Conservation (phyloP, 1,140 invertebrate species). For the Drosophila rufa region DNA sequence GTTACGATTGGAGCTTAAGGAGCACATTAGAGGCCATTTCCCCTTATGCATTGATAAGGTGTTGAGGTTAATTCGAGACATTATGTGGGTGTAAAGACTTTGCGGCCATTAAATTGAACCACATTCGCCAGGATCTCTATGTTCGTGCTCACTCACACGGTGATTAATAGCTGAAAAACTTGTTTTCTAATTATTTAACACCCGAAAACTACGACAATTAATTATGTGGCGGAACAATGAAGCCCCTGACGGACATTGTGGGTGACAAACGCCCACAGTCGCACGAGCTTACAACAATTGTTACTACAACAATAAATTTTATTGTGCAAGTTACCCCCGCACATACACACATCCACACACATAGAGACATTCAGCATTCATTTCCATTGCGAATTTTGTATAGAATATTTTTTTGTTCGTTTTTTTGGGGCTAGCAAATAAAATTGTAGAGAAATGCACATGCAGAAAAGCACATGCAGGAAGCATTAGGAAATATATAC, state of each 20-base stretch:
- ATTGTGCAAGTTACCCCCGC: slow-evolving; percentile 61
- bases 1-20: slow-evolving; percentile 64
- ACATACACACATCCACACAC: slow-evolving; percentile 10
- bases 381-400: slow-evolving; percentile 57
- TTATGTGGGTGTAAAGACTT: slow-evolving; percentile 10
- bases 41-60: slow-evolving; percentile 49
- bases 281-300: slow-evolving; percentile 68
- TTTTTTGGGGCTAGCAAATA: slow-evolving; percentile 53
- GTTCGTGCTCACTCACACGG: slow-evolving; percentile 33
- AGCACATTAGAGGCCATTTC: slow-evolving; percentile 42
- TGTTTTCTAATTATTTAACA: slow-evolving; percentile 84
- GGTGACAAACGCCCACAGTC: slow-evolving; percentile 50
- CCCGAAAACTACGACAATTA: slow-evolving; percentile 82
- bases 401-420: slow-evolving; percentile 42
- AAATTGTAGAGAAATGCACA: slow-evolving; percentile 64
- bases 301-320: slow-evolving; percentile 77
- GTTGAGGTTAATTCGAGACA: slow-evolving; percentile 45
- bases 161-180: slow-evolving; percentile 80
- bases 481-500: slow-evolving; percentile 7
- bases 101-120: slow-evolving; percentile 42
- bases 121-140: slow-evolving; percentile 13
- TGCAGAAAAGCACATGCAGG: slow-evolving; percentile 18
- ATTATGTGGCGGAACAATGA: slow-evolving; percentile 83
- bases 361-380: slow-evolving; percentile 43
- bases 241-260: slow-evolving; percentile 69